Base-by-base conservation (phyloP, 2,888 invertebrate species). In the Amblyjoppa fuscipennis region DNA sequence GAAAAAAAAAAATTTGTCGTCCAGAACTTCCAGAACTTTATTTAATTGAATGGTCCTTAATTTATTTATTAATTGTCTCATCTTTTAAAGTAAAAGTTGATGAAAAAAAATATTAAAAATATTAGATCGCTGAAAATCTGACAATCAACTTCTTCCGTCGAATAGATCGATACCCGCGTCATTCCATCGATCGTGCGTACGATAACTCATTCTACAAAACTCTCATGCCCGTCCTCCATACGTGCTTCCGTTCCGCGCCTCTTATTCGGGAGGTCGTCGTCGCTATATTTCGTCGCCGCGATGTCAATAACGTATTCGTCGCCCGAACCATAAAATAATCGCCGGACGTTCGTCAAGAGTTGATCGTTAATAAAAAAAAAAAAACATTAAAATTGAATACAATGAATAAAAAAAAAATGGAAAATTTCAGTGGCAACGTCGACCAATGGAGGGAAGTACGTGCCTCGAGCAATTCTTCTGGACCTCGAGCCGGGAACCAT, bases 401-500 rank as follows among this genome's bases (percentile, higher is more conserved):
- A 5, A 51, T 9, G 4, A 11, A 11, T 3, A 28, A 25, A 25
- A 34, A 41, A 74, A 70, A 69, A 34, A 73, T 76, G 6, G 9
- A 13, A n/a, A 45, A 83, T 92, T 90, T 0, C 94, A 96, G 96
- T 96, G 70, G 96, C 96, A 51, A 95, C 95, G 34, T 94, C 95
- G 76, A 94, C 96, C 71, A 96, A 96, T 88, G 96, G 96, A 25
- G 96, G 96, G 25, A 96, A 96, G 93, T 96, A 96, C 91, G 96
- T 96, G 13, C 96, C 96, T 0, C 93, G 96, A 59, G 96, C 96
- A 6, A 95, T 96, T 59, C 93, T 96, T 9, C 95, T 96, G 68
- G 96, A 97, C 89, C 93, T 96, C 88, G 96, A 96, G 91, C 96
- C 96, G 0, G 96, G 96, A 4, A 96, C 96, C 31, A 96, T 97